Evolutionary conservation across 2,888 invertebrate genomes (phyloP), one percentile per base, ranked within the genome.

Genomic region (Thecocarcelia acutangulata): DNA sequence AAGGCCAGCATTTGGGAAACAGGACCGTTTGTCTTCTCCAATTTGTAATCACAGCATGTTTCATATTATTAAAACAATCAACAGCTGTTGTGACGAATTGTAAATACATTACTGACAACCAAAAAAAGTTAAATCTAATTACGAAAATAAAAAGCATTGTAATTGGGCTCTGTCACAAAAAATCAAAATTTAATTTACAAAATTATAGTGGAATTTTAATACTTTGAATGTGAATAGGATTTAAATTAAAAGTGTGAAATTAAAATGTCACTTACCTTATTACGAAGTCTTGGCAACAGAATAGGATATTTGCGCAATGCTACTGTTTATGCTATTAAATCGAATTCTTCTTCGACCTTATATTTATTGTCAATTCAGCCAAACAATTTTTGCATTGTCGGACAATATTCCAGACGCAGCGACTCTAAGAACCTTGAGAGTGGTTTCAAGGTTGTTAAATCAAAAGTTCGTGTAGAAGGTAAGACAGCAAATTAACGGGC

Each of bases 381-480:
- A 66, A 75, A 78, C 61, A 70, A 78, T 66, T 78, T 42, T 54
- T 75, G 40, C 56, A 54, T 82, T 59, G 77, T 80, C 40, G 76
- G 70, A 44, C 68, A 85, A 37, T 87, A 87, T 81, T 87, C 87
- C 19, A 84, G 87, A 52, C 84, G 86, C 33, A 87, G 87, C 73
- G 87, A 87, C 81, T 86, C 87, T 11, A 87, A 87, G 78, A 87
- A 87, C 79, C 83, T 86, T 61, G 87, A 87, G 66, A 85, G 84
- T 56, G 85, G 83, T 17, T 87, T 85, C 84, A 87, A 87, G 84
- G 86, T 86, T 56, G 86, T 87, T 19, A 87, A 87, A 84, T 86
- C 86, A 40, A 87, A 87, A 78, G 86, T 84, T 58, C 86, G 87
- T 52, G 84, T 87, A 37, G 87, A 87, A 86, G 87, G 87, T 87